Base-by-base conservation (phyloP, 1,140 invertebrate species). In the Subanguina moxae region DNA sequence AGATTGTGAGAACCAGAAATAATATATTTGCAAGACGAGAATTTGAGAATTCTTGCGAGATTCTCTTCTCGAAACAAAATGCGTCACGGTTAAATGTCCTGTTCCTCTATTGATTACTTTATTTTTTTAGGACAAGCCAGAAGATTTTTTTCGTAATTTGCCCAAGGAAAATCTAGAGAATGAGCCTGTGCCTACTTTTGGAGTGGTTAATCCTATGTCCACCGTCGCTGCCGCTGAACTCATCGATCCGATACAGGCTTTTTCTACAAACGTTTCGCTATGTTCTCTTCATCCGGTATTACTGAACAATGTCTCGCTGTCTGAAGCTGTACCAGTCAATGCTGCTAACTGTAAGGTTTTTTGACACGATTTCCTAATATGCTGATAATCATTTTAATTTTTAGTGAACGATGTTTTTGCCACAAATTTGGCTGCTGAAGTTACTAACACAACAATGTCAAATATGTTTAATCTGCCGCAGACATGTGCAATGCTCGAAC, bases 281-380 rank as follows among this genome's bases (percentile, higher is more conserved):
- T 67, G 65, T 64, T 21, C 32, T 48, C 25, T 56, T 30, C 67
- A 67, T 17, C 61, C 67, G 8, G 67, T n/a, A 9, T 25, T 69
- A 11, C 27, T 69, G 1, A 69, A 69, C 52, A 72, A 69, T 63
- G 67, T 72, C 8, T 71, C 67, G 1, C 17, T 69, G 23, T 56
- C 62, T 27, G 42, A 64, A n/a, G 62, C 62, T 38, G 57, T 62
- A 11, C 57, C 62, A 7, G 42, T 25, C 23, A 19, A 52, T 25
- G 3, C 23, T 25, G 8, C 3, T 52, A 52, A 52, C 23, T 5
- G 48, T 52, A 15, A 52, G 48, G 11, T 13, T n/a, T 21, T 15
- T 52, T 15, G 23, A 52, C 17, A 25, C 3, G 48, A 52, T 19
- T 21, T 52, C 3, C 15, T 52, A 52, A 21, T 52, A 21, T 7